A percentile compares a stretch with the other conserved stretches of the same genome.
Conservation (phyloP, 2,113 vertebrate genomes). For the Polypterus bichir region DNA sequence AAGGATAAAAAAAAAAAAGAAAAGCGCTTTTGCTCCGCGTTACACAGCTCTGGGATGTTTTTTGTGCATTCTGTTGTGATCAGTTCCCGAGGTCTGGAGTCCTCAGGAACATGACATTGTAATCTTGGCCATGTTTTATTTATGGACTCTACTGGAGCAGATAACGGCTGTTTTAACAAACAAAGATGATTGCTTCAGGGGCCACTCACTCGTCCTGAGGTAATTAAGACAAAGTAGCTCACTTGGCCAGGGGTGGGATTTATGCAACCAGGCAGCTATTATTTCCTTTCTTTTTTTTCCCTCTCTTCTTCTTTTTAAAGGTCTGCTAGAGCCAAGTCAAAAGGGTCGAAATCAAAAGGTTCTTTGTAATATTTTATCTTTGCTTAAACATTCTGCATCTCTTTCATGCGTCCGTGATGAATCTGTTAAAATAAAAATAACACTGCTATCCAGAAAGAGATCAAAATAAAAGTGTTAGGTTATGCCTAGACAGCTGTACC, state of each 20-base stretch:
- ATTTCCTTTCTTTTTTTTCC: conserved; percentile 18
- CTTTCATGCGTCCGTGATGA: conserved; percentile 14
- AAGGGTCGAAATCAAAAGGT: conserved; percentile 38
- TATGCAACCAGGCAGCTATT: conserved; percentile 40
- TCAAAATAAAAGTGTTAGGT: neutral
- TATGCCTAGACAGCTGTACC: too few relatives aligned
- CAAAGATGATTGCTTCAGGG: conserved; percentile 77
- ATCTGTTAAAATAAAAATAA: conserved; percentile 18
- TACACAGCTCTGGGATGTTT: conserved; percentile 33
- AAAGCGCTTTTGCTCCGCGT: conserved; percentile 1
- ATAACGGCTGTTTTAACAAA: conserved; percentile 69
- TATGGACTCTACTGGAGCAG: conserved; percentile 48
- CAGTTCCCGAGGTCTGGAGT: conserved; percentile 47
- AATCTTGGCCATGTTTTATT: conserved; percentile 75
- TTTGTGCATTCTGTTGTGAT: conserved; percentile 45
- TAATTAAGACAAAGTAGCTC: conserved; percentile 73
- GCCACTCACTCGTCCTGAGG: conserved; percentile 56
- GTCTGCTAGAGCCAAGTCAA: conserved; percentile 31
- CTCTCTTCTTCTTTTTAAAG: conserved; percentile 15
- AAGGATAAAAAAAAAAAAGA: neutral
- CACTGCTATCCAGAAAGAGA: neutral
- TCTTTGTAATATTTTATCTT: conserved; percentile 35
- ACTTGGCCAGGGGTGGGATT: conserved; percentile 42
- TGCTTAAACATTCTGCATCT: conserved; percentile 36
- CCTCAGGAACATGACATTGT: conserved; percentile 58